phyloP scores from a whole-genome alignment of 2,888 invertebrate species.

The Andricus curvator region DNA sequence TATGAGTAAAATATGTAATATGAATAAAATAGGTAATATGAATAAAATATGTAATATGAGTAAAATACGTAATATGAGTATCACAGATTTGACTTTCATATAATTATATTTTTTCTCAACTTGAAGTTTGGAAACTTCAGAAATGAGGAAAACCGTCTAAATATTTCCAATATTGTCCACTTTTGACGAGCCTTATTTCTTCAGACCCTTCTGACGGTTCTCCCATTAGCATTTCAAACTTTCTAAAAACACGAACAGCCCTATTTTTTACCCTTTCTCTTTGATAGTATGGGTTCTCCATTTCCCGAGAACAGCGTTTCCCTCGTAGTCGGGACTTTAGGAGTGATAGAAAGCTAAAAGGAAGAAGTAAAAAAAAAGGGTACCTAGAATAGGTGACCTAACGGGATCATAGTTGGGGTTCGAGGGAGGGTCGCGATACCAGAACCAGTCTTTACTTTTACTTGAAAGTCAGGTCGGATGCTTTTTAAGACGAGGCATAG shows the following conservation, averaged over 20 bases:
- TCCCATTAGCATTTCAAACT: neutral
- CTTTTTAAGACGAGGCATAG: conserved; percentile 8
- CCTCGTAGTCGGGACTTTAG: neutral
- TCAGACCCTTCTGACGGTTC: neutral
- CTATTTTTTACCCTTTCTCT: neutral
- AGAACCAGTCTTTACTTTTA: conserved; percentile 43
- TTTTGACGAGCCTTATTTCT: neutral
- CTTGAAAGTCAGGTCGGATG: neutral
- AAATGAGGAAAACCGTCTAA: no score
- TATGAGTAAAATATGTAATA: no score
- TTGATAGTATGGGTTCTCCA: conserved; percentile 29
- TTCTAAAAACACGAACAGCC: neutral
- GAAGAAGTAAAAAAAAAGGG: conserved; percentile 44
- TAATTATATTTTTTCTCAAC: no score
- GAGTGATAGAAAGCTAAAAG: neutral
- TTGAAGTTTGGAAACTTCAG: no score
- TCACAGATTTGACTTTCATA: no score
- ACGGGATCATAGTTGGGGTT: conserved; percentile 61
- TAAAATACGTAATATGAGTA: no score
- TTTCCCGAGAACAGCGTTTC: conserved; percentile 19
- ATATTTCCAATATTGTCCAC: no score
- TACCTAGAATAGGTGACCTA: conserved; percentile 58
- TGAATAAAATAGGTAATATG: no score
- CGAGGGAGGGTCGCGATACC: conserved; percentile 47
- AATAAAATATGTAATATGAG: no score